Percentiles rank a stretch among this genome's conserved stretches.
These are phyloP conservation scores for Listronotus oregonensis DNA, from an alignment of 1,140 invertebrate species.

Conservation along the genomic window DNA sequence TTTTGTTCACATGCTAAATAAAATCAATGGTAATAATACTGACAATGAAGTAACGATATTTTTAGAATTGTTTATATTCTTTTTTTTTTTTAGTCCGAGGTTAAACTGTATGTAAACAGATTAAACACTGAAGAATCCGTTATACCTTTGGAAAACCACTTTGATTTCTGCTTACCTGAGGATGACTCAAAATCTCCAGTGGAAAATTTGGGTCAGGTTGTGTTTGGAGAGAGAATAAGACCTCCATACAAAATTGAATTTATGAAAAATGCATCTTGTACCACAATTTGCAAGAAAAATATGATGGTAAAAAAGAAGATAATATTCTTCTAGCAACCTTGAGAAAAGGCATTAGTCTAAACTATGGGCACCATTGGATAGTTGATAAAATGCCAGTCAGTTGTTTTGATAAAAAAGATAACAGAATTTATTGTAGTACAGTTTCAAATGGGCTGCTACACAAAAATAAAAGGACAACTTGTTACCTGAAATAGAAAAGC, in stretches of 20 bases:
- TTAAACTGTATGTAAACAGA: slow-evolving; percentile 91
- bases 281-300: slow-evolving; percentile 73
- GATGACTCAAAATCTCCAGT: slow-evolving; percentile 82
- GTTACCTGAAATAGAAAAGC: slow-evolving; percentile 32
- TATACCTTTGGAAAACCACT: slow-evolving; percentile 96
- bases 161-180: slow-evolving; percentile 86
- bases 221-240: slow-evolving; percentile 96
- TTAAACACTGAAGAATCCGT: slow-evolving; percentile 95
- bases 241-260: slow-evolving; percentile 85
- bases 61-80: background rate
- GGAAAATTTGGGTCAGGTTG: slow-evolving; percentile 97
- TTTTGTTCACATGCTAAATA: too few species aligned
- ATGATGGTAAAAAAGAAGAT: slow-evolving; percentile 64
- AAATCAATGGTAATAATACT: too few species aligned
- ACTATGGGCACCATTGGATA: slow-evolving; percentile 99
- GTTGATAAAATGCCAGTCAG: slow-evolving; percentile 98
- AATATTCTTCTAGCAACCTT: slow-evolving; percentile 78
- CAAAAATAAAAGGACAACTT: slow-evolving; percentile 56
- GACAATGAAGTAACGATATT: too few species aligned
- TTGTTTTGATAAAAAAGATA: slow-evolving; percentile 85
- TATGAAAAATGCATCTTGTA: slow-evolving; percentile 75
- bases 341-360: slow-evolving; percentile 91
- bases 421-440: slow-evolving; percentile 87
- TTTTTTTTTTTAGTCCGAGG: slow-evolving; percentile 72
- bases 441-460: slow-evolving; percentile 97